These are phyloP conservation scores for Ataeniobius toweri DNA, from an alignment of 2,797 vertebrate genomes.

Conservation along the genomic window DNA sequence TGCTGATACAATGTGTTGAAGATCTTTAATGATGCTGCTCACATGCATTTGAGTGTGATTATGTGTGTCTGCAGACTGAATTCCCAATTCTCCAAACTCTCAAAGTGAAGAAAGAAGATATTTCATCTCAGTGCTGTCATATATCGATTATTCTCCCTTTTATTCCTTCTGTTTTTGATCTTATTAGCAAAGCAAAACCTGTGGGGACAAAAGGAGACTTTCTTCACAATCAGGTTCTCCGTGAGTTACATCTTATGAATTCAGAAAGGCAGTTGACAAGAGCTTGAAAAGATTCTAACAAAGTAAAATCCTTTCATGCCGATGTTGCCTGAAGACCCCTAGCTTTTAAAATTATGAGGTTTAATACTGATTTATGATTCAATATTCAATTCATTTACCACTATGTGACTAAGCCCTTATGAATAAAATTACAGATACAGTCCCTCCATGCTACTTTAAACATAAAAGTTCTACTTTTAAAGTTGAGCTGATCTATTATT, in stretches of 20 bases:
- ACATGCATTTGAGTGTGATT: conserved; percentile 55
- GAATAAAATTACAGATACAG: not conserved
- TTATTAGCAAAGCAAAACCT: conserved; percentile 56
- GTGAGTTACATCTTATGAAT: conserved; percentile 36
- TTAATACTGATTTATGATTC: conserved; percentile 21
- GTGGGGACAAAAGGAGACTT: conserved; percentile 26
- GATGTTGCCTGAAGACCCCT: conserved; percentile 34
- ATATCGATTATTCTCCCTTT: conserved; percentile 62
- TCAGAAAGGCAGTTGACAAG: conserved; percentile 30
- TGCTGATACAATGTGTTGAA: conserved; percentile 49
- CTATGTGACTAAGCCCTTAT: not conserved
- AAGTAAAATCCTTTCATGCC: conserved; percentile 43
- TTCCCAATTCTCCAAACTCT: conserved; percentile 59
- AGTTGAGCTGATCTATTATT: not conserved
- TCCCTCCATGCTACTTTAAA: not conserved
- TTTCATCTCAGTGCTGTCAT: conserved; percentile 60
- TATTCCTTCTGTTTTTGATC: conserved; percentile 52
- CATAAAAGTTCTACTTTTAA: not conserved
- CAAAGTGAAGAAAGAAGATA: conserved; percentile 38
- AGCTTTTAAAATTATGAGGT: conserved; percentile 17
- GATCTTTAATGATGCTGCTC: conserved; percentile 54
- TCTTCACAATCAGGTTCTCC: conserved; percentile 21
- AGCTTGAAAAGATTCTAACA: conserved; percentile 30
- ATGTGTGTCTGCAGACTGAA: conserved; percentile 42
- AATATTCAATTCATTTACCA: not conserved